Evolutionary conservation across 2,113 vertebrate species (phyloP), one percentile per base, ranked within the genome.

Genomic region (Oreochromis niloticus): DNA sequence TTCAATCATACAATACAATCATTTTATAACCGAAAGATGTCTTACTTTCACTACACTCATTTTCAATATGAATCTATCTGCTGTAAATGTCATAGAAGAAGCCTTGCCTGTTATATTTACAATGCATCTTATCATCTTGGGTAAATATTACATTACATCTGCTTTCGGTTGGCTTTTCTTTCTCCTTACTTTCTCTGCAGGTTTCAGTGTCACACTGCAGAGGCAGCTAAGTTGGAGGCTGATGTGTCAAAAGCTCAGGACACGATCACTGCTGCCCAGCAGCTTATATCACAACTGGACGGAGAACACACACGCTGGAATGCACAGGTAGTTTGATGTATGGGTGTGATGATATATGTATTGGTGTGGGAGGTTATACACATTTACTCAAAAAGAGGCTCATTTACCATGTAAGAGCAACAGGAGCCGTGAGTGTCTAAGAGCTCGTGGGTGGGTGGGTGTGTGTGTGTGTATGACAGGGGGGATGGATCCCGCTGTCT

Each of bases 271-370:
- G 97, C 99, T 46, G 99, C 99, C 17, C 97, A 99, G 87, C 94
- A 97, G 66, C 95, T 99, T 71, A 97, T 99, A 87, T 97, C 96
- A 73, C 98, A 99, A 54, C 97, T 99, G 0, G 97, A 99, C 2
- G 97, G 97, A 83, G 99, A 99, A 82, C 97, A 99, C 95, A 97
- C 95, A 80, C 97, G 99, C 50, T 99, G 99, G 99, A 99, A 95
- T n/a, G 81, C 96, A 19, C 99, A 99, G 98, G 99, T 99, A 89
- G 84, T 54, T 85, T 92, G 89, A 84, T 84, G 68, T 86, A 92
- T 88, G 85, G 54, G 24, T 85, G 66, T 87, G 82, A 54, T 59
- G 66, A 86, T 86, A 24, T 87, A 85, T 89, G 24, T 82, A 82
- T 66, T 79, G 27, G 56, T 83, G 85, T 91, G 78, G 83, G 82